phyloP scores from a whole-genome alignment of 2,888 invertebrate genomes.

The Napeogenes sylphis region DNA sequence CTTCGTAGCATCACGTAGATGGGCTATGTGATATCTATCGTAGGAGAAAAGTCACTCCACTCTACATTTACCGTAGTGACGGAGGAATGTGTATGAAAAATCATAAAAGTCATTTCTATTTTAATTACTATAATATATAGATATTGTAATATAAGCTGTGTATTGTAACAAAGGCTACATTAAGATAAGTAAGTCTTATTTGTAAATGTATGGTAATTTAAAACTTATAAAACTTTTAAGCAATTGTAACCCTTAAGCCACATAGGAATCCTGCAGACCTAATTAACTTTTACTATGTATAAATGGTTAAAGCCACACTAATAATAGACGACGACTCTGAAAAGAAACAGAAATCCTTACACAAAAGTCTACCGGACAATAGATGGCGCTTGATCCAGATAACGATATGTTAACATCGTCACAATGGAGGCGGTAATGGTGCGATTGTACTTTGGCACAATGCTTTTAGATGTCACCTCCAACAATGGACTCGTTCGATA shows the following conservation, averaged over 20 bases:
- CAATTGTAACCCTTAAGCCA: too few species aligned
- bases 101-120: too few species aligned
- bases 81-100: too few species aligned
- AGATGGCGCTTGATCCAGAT: slow-evolving; percentile 77
- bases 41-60: neutral
- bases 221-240: too few species aligned
- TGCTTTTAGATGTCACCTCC: slow-evolving; percentile 72
- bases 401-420: slow-evolving; percentile 77
- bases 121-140: too few species aligned
- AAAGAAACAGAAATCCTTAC: slow-evolving; percentile 42
- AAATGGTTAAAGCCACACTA: neutral
- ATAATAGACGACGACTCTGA: slow-evolving; percentile 1
- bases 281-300: neutral
- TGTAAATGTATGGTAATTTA: too few species aligned
- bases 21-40: slow-evolving; percentile 18
- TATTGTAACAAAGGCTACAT: too few species aligned
- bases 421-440: slow-evolving; percentile 74
- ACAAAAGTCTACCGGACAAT: slow-evolving; percentile 71
- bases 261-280: too few species aligned
- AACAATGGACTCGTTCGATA: slow-evolving; percentile 70
- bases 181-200: too few species aligned
- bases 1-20: slow-evolving; percentile 27
- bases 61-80: too few species aligned
- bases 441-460: slow-evolving; percentile 74
- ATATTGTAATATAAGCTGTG: too few species aligned